Evolutionary conservation across 2,113 vertebrate genomes (phyloP).

Genomic region (Elgaria multicarinata): DNA sequence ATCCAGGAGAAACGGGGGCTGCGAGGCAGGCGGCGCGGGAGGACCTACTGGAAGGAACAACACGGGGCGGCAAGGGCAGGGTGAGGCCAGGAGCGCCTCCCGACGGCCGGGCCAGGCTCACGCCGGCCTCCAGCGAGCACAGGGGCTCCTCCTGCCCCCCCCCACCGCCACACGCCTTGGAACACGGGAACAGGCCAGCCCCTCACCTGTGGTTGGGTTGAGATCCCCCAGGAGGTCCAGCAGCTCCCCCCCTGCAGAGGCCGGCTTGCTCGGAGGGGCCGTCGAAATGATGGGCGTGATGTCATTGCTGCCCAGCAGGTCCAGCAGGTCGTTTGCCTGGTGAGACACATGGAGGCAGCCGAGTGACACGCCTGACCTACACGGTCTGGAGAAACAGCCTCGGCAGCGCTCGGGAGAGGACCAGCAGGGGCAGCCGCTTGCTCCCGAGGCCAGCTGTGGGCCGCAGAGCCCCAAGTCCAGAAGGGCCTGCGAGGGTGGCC

Average conservation of each 20-base stretch:
- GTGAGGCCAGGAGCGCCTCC: background rate
- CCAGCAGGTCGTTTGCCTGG: constrained; percentile 96
- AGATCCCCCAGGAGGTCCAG: constrained; percentile 95
- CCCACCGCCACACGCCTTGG: background rate
- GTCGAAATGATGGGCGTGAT: constrained; percentile 92
- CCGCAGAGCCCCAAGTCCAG: background rate
- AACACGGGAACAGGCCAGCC: constrained; percentile 23
- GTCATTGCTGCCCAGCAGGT: constrained; percentile 92
- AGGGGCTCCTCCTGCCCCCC: no score
- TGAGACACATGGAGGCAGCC: constrained; percentile 48
- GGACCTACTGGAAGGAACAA: constrained; percentile 66
- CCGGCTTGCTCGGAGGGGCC: constrained; percentile 86
- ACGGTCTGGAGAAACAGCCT: no score
- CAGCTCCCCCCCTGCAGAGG: constrained; percentile 93
- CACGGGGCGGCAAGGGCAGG: constrained; percentile 29
- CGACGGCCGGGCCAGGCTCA: no score
- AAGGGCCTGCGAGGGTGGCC: background rate
- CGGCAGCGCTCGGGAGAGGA: background rate
- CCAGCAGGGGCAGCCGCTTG: background rate
- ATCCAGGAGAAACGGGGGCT: constrained; percentile 52
- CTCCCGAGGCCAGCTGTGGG: background rate
- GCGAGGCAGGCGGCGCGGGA: constrained; percentile 80
- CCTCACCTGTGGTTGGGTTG: constrained; percentile 88
- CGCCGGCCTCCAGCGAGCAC: background rate
- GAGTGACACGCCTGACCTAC: background rate